Evolutionary conservation across 2,888 invertebrate species (phyloP).

Genomic region (Tethea ocularis): DNA sequence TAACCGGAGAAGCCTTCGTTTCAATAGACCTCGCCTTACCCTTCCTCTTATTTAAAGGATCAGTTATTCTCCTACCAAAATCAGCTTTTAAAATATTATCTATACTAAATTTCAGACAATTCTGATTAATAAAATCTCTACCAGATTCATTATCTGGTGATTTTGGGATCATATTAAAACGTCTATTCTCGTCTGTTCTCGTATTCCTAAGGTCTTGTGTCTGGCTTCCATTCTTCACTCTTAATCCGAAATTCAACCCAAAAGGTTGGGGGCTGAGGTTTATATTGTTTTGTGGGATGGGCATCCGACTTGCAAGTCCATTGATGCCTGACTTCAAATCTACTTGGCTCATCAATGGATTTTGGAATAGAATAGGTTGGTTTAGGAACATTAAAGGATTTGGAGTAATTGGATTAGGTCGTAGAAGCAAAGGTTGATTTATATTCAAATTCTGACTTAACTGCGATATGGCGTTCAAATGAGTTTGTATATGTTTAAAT

Average conservation of each 20-base stretch:
- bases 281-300: constrained; percentile 59
- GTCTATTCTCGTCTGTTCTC: constrained; percentile 65
- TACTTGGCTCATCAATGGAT: constrained; percentile 66
- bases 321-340: constrained; percentile 65
- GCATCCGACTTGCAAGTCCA: constrained; percentile 50
- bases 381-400: constrained; percentile 80
- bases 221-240: constrained; percentile 44
- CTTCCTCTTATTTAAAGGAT: constrained; percentile 86
- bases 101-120: constrained; percentile 91
- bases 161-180: constrained; percentile 61
- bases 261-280: constrained; percentile 58
- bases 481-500: constrained; percentile 87
- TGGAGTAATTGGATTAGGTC: constrained; percentile 78
- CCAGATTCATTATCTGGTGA: constrained; percentile 69
- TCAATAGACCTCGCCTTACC: constrained; percentile 61
- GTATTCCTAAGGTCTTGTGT: constrained; percentile 48
- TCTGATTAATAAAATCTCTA: constrained; percentile 79
- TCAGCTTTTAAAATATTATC: constrained; percentile 94
- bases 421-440: constrained; percentile 68
- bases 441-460: constrained; percentile 80
- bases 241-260: constrained; percentile 62
- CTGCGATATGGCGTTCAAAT: constrained; percentile 87
- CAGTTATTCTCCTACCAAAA: constrained; percentile 89
- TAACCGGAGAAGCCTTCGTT: constrained; percentile 57
- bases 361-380: constrained; percentile 74